These are phyloP conservation scores for Hermetia illucens DNA, from an alignment of 1,140 invertebrate species.

Conservation along the genomic window DNA sequence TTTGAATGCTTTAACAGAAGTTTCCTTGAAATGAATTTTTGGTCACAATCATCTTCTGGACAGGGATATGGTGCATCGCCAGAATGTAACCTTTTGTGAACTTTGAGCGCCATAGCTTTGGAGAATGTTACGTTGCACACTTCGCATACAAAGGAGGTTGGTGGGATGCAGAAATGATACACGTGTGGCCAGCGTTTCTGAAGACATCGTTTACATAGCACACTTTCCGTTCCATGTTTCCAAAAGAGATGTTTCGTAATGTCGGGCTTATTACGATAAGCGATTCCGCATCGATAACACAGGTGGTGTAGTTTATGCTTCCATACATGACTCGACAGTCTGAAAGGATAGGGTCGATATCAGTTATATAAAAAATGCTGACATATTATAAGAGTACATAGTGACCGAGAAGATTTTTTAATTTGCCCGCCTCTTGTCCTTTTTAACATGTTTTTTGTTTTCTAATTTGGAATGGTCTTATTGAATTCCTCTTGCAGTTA, in stretches of 20 bases:
- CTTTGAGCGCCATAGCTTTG: slow-evolving; percentile 60
- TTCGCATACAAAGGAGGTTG: slow-evolving; percentile 59
- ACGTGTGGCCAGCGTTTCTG: slow-evolving; percentile 83
- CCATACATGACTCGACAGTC: slow-evolving; percentile 71
- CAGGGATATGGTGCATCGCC: slow-evolving; percentile 57
- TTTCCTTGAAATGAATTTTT: slow-evolving; percentile 70
- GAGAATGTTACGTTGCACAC: slow-evolving; percentile 61
- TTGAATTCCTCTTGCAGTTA: no score
- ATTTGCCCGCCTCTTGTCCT: no score
- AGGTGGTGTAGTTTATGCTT: slow-evolving; percentile 75
- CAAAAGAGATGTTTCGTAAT: slow-evolving; percentile 78
- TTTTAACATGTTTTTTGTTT: no score
- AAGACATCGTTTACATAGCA: slow-evolving; percentile 66
- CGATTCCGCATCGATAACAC: slow-evolving; percentile 71
- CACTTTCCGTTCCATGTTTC: slow-evolving; percentile 81
- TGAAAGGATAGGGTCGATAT: slow-evolving; percentile 26
- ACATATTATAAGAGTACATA: no score
- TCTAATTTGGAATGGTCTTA: no score
- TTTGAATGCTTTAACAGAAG: slow-evolving; percentile 48
- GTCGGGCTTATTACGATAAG: slow-evolving; percentile 71
- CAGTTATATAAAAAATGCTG: background rate
- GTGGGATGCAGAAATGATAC: slow-evolving; percentile 77
- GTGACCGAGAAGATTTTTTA: no score
- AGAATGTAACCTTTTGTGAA: slow-evolving; percentile 64
- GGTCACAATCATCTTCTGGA: slow-evolving; percentile 46